Conservation (phyloP, 2,113 vertebrate species). For the Phylloscopus trochiloides region DNA sequence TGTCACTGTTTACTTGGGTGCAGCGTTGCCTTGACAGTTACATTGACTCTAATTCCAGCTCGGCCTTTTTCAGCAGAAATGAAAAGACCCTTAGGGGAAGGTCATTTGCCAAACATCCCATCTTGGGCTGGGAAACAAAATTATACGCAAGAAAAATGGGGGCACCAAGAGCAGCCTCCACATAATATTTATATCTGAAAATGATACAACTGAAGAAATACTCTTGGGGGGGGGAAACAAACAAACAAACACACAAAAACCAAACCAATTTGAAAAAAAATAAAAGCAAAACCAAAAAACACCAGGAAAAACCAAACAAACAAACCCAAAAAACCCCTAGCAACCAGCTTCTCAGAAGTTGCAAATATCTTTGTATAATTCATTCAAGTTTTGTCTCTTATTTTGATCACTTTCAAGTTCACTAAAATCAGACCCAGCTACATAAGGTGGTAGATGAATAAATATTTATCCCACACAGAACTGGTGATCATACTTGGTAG, state of each 20-base stretch:
- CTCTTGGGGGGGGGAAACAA: rapidly evolving
- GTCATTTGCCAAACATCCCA: neutral
- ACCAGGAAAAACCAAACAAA: neutral
- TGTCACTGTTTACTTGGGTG: neutral
- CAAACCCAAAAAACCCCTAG: neutral
- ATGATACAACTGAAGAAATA: neutral
- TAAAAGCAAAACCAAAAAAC: neutral
- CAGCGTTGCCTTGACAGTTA: neutral
- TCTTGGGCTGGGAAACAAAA: neutral
- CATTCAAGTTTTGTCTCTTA: neutral
- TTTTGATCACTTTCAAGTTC: neutral
- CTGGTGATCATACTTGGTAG: neutral
- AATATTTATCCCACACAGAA: neutral
- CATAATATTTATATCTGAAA: neutral
- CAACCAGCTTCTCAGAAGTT: neutral
- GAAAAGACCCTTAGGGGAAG: neutral
- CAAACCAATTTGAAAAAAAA: neutral
- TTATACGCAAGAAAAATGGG: neutral
- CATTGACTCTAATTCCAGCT: neutral
- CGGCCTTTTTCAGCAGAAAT: neutral
- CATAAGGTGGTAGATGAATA: neutral
- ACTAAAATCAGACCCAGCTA: neutral
- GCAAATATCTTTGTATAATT: neutral
- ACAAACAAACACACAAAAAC: too few species aligned
- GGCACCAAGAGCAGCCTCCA: neutral